These are phyloP conservation scores for Xylophagus ater DNA, from an alignment of 2,888 invertebrate species.

Conservation along the genomic window DNA sequence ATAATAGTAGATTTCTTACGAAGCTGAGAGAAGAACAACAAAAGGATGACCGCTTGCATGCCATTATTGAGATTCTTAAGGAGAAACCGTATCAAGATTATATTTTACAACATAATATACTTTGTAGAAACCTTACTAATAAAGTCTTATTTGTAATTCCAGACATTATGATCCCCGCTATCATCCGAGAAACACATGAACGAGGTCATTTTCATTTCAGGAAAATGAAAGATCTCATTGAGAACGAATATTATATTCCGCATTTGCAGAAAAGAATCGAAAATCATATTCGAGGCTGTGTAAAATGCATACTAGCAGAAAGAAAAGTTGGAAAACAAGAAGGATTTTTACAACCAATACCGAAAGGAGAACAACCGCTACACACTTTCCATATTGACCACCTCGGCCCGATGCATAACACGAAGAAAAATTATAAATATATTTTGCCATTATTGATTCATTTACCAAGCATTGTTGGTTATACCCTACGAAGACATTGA, in stretches of 20 bases:
- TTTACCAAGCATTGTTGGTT: conserved; percentile 29
- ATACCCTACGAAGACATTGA: conserved; percentile 24
- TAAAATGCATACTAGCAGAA: conserved; percentile 10
- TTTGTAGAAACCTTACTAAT: not conserved
- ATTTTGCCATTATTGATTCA: conserved; percentile 25
- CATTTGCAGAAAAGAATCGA: not conserved
- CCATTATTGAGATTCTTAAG: not conserved
- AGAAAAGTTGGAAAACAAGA: conserved; percentile 26
- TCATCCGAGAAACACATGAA: conserved; percentile 12
- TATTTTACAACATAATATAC: not conserved
- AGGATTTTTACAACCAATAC: conserved; percentile 25
- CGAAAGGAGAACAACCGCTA: conserved; percentile 24
- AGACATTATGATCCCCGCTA: conserved; percentile 9
- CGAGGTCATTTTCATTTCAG: conserved; percentile 13
- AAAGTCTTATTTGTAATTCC: conserved; percentile 13
- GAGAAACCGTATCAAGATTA: not conserved
- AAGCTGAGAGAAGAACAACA: not conserved
- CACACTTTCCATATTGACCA: conserved; percentile 27
- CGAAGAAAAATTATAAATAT: conserved; percentile 26
- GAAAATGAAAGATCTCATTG: not conserved
- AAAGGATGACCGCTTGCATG: not conserved
- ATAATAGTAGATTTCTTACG: not conserved
- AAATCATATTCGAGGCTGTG: not conserved
- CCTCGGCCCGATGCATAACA: conserved; percentile 25
- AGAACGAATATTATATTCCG: not conserved